These are phyloP conservation scores for Eunapius fragilis DNA, from an alignment of 37 sponge, comb jelly and placozoan species.

Conservation along the genomic window DNA sequence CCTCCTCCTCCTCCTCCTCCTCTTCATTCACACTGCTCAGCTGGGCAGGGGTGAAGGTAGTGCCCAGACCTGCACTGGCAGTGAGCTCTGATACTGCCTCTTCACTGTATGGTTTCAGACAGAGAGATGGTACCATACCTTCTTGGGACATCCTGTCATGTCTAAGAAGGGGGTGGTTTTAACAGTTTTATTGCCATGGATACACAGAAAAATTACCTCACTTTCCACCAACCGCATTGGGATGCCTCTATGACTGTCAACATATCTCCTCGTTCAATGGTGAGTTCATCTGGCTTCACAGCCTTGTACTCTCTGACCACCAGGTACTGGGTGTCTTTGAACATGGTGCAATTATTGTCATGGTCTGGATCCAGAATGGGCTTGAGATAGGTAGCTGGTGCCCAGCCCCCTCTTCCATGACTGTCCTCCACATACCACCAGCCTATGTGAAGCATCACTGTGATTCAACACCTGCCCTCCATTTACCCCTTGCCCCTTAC, in stretches of 20 bases:
- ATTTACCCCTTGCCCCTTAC: not conserved
- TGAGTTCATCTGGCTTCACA: slow-evolving; percentile 38
- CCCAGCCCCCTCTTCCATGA: slow-evolving; percentile 49
- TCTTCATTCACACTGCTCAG: not conserved
- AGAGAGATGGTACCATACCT: not conserved
- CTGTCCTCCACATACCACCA: slow-evolving; percentile 71
- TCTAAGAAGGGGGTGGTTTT: not conserved
- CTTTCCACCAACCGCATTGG: slow-evolving; percentile 63
- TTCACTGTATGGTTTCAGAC: not conserved
- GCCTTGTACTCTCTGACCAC: slow-evolving; percentile 9
- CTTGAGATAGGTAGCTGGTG: slow-evolving; percentile 41
- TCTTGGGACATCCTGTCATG: not conserved
- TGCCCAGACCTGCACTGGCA: not conserved
- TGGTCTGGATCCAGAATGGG: slow-evolving; percentile 7
- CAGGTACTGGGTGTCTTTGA: not conserved
- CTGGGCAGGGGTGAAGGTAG: not conserved
- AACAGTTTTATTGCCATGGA: not conserved
- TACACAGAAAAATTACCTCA: not conserved
- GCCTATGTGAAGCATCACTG: not conserved
- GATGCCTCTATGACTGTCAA: slow-evolving; percentile 27
- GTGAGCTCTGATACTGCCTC: not conserved
- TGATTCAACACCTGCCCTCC: not conserved
- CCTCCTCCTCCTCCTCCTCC: slow-evolving; percentile 1
- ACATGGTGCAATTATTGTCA: not conserved
- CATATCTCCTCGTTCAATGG: slow-evolving; percentile 32